phyloP scores from a whole-genome alignment of 2,113 vertebrate species.

The Megaceryle torquata region DNA sequence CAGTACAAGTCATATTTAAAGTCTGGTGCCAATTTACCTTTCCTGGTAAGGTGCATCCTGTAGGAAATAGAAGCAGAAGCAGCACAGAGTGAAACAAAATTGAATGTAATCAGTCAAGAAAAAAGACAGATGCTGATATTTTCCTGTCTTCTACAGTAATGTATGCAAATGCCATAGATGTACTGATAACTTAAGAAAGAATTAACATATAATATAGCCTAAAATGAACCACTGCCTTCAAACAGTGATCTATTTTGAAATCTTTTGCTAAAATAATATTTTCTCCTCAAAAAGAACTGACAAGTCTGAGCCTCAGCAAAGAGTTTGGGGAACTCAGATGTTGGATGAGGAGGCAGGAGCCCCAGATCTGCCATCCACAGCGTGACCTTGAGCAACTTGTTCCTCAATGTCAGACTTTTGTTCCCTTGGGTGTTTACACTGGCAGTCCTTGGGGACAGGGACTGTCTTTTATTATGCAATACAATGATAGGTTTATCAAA shows the following conservation, averaged over 20 bases:
- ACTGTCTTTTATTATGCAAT: neutral
- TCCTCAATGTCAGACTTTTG: neutral
- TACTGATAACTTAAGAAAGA: neutral
- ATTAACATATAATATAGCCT: neutral
- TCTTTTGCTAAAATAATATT: neutral
- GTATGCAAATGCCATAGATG: neutral
- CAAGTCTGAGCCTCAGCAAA: neutral
- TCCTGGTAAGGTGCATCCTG: neutral
- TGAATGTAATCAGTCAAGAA: neutral
- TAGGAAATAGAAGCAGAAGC: neutral
- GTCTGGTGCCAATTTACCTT: neutral
- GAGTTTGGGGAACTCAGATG: neutral
- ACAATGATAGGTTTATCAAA: neutral
- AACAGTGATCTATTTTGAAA: neutral
- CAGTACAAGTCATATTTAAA: neutral
- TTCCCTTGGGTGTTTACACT: neutral
- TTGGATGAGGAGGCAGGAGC: neutral
- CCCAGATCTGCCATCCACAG: neutral
- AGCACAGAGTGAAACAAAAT: neutral
- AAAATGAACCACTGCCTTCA: neutral
- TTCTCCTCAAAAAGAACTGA: neutral
- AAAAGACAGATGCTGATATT: neutral
- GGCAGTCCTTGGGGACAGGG: neutral
- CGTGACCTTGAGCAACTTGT: rapidly evolving
- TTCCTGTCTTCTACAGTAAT: neutral